Conservation (phyloP, 2,797 vertebrate species). For the Smutsia gigantea region DNA sequence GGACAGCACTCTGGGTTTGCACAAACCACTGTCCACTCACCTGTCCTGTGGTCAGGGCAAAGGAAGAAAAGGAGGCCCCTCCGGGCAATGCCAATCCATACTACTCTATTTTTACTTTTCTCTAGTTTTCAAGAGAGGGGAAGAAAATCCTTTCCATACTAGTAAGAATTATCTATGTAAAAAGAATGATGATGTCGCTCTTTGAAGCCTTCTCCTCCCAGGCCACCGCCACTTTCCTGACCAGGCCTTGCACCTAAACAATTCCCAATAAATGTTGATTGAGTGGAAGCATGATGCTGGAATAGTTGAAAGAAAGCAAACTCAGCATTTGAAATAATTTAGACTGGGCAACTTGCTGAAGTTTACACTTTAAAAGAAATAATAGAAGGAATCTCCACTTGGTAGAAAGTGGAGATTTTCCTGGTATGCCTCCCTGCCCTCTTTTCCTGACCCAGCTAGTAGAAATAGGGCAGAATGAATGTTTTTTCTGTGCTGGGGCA, state of each 20-base stretch:
- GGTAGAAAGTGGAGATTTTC: not conserved
- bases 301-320: not conserved
- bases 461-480: too few species aligned
- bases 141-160: not conserved
- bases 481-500: accelerated
- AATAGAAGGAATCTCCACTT: not conserved
- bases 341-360: not conserved
- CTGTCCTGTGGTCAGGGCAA: not conserved
- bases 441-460: not conserved
- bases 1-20: accelerated
- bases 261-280: not conserved
- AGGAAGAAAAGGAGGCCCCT: not conserved
- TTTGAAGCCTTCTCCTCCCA: not conserved
- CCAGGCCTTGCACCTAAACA: not conserved
- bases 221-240: not conserved
- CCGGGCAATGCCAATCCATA: not conserved
- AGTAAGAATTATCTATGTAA: not conserved
- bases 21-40: not conserved
- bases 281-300: not conserved
- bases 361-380: not conserved
- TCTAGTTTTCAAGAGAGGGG: not conserved
- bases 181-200: not conserved
- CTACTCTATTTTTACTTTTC: not conserved
- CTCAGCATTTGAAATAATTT: not conserved
- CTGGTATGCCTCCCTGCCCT: accelerated